A percentile compares a stretch with the other conserved stretches of the same genome.
These are phyloP conservation scores for Circaetus gallicus DNA, from an alignment of 2,113 vertebrate genomes.

Conservation along the genomic window DNA sequence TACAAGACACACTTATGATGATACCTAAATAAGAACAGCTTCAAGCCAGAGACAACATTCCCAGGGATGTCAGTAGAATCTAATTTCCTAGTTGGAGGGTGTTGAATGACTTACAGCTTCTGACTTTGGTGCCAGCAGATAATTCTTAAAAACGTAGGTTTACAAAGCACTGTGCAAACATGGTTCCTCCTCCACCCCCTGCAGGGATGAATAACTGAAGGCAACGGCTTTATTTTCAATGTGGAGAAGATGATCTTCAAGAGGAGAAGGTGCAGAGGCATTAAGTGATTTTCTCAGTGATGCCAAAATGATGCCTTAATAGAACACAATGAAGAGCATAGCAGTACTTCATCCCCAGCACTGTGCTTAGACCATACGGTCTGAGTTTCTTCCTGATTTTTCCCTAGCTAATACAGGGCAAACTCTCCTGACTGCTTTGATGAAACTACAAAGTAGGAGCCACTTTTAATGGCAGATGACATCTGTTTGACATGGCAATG, in stretches of 20 bases:
- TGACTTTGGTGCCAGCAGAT: background rate
- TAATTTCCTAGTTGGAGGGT: constrained; percentile 1
- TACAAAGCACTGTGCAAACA: background rate
- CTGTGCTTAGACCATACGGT: background rate
- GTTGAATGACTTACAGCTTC: constrained; percentile 10
- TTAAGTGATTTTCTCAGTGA: background rate
- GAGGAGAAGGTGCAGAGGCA: background rate
- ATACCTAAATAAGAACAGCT: constrained; percentile 43
- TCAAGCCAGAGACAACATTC: constrained; percentile 25
- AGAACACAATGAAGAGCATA: background rate
- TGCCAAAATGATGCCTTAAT: background rate
- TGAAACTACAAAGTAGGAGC: background rate
- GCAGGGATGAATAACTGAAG: background rate
- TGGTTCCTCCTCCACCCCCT: background rate
- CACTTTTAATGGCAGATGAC: background rate
- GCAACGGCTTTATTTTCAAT: background rate
- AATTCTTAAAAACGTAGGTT: background rate
- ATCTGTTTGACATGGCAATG: background rate
- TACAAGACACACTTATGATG: background rate
- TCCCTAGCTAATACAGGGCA: background rate
- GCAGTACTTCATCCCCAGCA: background rate
- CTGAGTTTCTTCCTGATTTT: background rate
- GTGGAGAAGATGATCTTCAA: background rate
- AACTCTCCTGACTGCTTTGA: background rate
- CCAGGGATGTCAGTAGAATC: background rate